phyloP scores from a whole-genome alignment of 2,888 invertebrate species.

The Lasioglossum zephyrum region DNA sequence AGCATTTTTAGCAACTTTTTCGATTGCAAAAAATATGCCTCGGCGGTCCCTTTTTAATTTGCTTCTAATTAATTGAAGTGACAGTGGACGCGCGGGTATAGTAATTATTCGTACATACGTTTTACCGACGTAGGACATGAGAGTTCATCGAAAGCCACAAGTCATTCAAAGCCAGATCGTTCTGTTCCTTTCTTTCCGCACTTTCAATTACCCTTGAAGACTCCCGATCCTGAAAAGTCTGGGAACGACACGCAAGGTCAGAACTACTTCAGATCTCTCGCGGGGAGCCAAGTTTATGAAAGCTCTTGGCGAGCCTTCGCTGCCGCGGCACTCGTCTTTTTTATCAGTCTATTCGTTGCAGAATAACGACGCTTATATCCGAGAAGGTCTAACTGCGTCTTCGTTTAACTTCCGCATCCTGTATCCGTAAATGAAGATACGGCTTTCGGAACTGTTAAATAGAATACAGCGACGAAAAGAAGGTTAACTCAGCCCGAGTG shows the following conservation, averaged over 20 bases:
- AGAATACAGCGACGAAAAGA: neutral
- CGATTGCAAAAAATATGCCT: too few species aligned
- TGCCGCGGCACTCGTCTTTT: neutral
- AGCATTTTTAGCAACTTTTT: too few species aligned
- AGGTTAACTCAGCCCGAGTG: neutral
- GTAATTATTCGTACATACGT: neutral
- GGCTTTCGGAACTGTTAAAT: neutral
- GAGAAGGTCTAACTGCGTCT: neutral
- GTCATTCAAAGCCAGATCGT: neutral
- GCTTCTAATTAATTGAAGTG: neutral
- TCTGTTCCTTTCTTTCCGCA: neutral
- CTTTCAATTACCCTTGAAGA: slow-evolving; percentile 31
- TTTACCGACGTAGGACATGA: neutral
- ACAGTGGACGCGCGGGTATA: neutral
- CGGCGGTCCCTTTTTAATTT: too few species aligned
- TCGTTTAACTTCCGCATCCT: neutral
- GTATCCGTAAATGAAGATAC: neutral
- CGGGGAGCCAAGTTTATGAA: slow-evolving; percentile 12
- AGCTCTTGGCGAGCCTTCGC: slow-evolving; percentile 9
- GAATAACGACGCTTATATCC: neutral
- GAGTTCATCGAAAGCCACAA: slow-evolving; percentile 23
- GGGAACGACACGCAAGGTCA: slow-evolving; percentile 58
- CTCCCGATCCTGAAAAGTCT: slow-evolving; percentile 33
- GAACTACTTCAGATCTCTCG: slow-evolving; percentile 42
- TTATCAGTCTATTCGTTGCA: slow-evolving; percentile 20